These are phyloP conservation scores for Drosophila punjabiensis DNA, from an alignment of 1,140 invertebrate genomes.

Conservation along the genomic window DNA sequence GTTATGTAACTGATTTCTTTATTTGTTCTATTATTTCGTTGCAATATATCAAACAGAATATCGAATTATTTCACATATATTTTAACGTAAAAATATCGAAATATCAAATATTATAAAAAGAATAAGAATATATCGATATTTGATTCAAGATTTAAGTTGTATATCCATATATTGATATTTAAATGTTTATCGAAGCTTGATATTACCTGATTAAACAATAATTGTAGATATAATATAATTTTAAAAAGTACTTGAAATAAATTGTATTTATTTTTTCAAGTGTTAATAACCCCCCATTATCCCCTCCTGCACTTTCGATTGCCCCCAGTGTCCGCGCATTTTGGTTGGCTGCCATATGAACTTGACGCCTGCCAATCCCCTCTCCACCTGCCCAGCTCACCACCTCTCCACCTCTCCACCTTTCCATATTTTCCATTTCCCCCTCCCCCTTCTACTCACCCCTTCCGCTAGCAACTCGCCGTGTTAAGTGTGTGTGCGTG, in stretches of 20 bases:
- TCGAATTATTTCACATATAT: no score
- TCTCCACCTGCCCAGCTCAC: background rate
- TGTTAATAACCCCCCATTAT: background rate
- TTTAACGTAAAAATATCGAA: no score
- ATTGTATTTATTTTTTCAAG: background rate
- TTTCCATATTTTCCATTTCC: background rate
- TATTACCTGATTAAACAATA: background rate
- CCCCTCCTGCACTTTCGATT: constrained; percentile 4
- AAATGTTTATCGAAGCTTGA: background rate
- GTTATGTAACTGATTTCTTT: no score
- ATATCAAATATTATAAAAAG: no score
- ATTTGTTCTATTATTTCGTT: no score
- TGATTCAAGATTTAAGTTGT: no score
- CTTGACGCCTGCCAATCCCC: constrained; percentile 56
- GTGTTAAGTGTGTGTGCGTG: constrained; percentile 44
- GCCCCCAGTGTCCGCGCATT: constrained; percentile 70
- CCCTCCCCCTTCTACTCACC: background rate
- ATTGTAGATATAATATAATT: background rate
- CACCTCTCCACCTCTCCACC: background rate
- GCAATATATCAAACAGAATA: no score
- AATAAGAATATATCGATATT: background rate
- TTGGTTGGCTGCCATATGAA: constrained; percentile 78
- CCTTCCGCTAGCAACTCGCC: background rate
- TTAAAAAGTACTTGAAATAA: background rate
- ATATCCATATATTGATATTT: background rate